phyloP scores from a whole-genome alignment of 2,113 vertebrate genomes.

The Nyctereutes procyonoides region DNA sequence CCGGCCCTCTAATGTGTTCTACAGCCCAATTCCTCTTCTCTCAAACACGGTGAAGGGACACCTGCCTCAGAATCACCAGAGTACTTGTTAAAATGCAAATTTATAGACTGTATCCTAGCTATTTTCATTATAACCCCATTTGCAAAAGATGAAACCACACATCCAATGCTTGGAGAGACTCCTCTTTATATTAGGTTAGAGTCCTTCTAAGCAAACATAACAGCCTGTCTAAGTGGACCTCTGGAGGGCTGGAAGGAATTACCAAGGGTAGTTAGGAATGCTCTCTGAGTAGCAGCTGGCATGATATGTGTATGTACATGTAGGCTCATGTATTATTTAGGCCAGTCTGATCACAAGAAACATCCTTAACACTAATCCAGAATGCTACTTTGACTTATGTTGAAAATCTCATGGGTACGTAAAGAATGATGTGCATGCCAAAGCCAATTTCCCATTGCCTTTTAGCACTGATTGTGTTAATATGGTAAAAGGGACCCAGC shows the following conservation, averaged over 20 bases:
- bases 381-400: constrained; percentile 72
- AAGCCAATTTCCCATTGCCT: constrained; percentile 77
- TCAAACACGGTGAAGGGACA: not conserved
- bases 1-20: not conserved
- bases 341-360: constrained; percentile 80
- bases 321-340: constrained; percentile 86
- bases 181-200: constrained; percentile 74
- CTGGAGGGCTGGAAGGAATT: not conserved
- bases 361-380: constrained; percentile 73
- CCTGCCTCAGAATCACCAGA: not conserved
- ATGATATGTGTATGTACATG: constrained; percentile 77
- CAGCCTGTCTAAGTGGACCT: constrained; percentile 73
- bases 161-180: constrained; percentile 69
- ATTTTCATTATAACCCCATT: not conserved
- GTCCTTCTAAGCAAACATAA: constrained; percentile 73
- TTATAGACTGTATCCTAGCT: not conserved
- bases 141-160: constrained; percentile 65
- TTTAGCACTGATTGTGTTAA: constrained; percentile 80
- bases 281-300: constrained; percentile 76
- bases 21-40: not conserved
- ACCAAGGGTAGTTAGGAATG: constrained; percentile 69
- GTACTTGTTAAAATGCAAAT: not conserved
- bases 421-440: constrained; percentile 74
- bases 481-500: constrained; percentile 74
- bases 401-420: constrained; percentile 79